These are phyloP conservation scores for Tubiluchus corallicola DNA, from an alignment of 2,888 invertebrate species.

Conservation along the genomic window DNA sequence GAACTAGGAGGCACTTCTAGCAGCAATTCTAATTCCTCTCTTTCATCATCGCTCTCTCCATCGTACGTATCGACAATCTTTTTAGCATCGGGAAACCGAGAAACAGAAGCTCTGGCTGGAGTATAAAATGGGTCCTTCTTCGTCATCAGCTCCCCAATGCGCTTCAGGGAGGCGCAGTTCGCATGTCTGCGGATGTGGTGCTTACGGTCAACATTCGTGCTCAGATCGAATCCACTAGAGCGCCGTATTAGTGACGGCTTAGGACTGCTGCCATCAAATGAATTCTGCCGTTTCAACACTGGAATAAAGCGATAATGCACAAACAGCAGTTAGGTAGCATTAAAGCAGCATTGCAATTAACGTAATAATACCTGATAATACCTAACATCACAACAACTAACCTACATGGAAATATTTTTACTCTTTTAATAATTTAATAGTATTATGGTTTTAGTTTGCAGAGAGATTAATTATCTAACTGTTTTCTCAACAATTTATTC, in stretches of 20 bases:
- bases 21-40: background rate
- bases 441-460: too few relatives aligned
- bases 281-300: background rate
- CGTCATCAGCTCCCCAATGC: constrained; percentile 67
- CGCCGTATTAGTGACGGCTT: background rate
- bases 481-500: too few relatives aligned
- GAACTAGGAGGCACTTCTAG: background rate
- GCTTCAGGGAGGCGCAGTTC: constrained; percentile 29
- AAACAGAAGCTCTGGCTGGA: background rate
- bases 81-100: background rate
- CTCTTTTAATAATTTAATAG: too few relatives aligned
- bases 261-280: background rate
- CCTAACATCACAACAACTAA: too few relatives aligned
- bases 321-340: too few relatives aligned
- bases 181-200: background rate
- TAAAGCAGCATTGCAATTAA: too few relatives aligned
- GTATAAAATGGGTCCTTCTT: constrained; percentile 28
- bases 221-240: background rate
- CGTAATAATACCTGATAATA: too few relatives aligned
- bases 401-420: too few relatives aligned
- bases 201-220: background rate
- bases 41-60: background rate
- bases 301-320: too few relatives aligned
- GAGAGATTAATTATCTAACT: too few relatives aligned
- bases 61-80: constrained; percentile 1